Percentiles rank a stretch among this genome's conserved stretches.
Evolutionary conservation across 2,888 invertebrate species (phyloP).

Genomic region (Cantharis flavilabris): DNA sequence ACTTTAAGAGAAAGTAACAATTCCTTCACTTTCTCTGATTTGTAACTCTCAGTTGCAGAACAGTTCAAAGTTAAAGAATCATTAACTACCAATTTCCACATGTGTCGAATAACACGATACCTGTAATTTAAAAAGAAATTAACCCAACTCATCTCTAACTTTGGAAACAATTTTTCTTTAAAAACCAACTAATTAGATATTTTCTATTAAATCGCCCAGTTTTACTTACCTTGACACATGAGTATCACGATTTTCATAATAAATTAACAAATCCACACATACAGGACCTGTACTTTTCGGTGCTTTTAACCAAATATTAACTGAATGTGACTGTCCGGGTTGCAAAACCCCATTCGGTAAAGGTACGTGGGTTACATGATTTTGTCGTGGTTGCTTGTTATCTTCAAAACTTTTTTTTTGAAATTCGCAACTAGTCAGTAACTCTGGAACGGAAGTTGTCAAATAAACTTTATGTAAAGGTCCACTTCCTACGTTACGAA

Average conservation of each 20-base stretch:
- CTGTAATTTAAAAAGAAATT: constrained; percentile 42
- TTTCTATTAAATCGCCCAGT: constrained; percentile 7
- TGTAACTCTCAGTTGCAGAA: constrained; percentile 56
- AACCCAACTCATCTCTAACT: no score
- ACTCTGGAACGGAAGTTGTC: constrained; percentile 72
- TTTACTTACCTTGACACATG: constrained; percentile 48
- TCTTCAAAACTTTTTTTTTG: constrained; percentile 29
- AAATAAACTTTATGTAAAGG: constrained; percentile 66
- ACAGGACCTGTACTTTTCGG: constrained; percentile 67
- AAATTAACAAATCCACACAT: constrained; percentile 71
- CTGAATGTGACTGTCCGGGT: constrained; percentile 58
- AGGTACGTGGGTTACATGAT: constrained; percentile 54
- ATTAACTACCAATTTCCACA: constrained; percentile 66
- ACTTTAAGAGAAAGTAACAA: constrained; percentile 70
- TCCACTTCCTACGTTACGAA: constrained; percentile 71
- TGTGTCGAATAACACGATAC: constrained; percentile 67
- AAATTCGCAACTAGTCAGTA: constrained; percentile 53
- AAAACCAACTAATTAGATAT: no score
- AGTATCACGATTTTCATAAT: constrained; percentile 64
- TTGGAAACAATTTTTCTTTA: background rate
- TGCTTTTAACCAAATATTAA: constrained; percentile 71
- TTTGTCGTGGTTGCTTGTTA: constrained; percentile 52
- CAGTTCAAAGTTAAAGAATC: constrained; percentile 64
- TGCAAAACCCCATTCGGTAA: constrained; percentile 57
- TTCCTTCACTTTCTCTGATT: constrained; percentile 57